Base-by-base conservation (phyloP, 2,797 vertebrate genomes). In the Epinephelus awoara region DNA sequence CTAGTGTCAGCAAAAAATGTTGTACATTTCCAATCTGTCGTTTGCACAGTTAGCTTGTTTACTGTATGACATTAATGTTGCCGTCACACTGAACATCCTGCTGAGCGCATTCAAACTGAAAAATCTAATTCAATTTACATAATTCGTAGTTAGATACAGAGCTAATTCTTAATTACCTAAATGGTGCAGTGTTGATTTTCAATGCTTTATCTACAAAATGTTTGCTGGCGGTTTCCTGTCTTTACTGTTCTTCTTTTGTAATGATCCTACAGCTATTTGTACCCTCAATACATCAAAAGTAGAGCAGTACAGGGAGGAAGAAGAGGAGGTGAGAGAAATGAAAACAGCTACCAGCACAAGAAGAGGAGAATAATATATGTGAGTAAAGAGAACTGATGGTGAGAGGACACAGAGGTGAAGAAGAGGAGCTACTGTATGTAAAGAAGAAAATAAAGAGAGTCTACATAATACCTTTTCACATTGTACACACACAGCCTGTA, bases 401-500 rank as follows among this genome's bases (percentile, higher is more conserved):
- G 34, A 47, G 29, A 34, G 47, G 29, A 55, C 15, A 62, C 15
- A 54, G 18, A 68, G 9, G 25, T 65, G 40, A 68, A 49, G 21
- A 25, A 67, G 6, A 17, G 40, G 17, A 13, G 50, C 34, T 2
- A 17, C 21, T 0, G n/a, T 44, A 52, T 27, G 42, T 1, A 34
- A 27, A 47, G 23, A 10, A 50, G 25, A 51, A 11, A 9, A 27
- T 56, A 15, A 29, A 38, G 8, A 38, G 42, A 55, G 12, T 49
- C 66, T 58, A 15, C 56, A 38, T 9, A 52, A 7, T 6, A 23
- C 7, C 27, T 75, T 54, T 49, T 50, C 34, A 55, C 17, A 50
- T 34, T 34, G 34, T 0, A 68, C 11, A 38, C 23, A 17, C 52
- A 72, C 23, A 65, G 29, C 38, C 74, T 70, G 67, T 59, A 59